A percentile compares a stretch with the other conserved stretches of the same genome.
Conservation (phyloP, 1,140 invertebrate genomes). For the Procambarus virginalis region DNA sequence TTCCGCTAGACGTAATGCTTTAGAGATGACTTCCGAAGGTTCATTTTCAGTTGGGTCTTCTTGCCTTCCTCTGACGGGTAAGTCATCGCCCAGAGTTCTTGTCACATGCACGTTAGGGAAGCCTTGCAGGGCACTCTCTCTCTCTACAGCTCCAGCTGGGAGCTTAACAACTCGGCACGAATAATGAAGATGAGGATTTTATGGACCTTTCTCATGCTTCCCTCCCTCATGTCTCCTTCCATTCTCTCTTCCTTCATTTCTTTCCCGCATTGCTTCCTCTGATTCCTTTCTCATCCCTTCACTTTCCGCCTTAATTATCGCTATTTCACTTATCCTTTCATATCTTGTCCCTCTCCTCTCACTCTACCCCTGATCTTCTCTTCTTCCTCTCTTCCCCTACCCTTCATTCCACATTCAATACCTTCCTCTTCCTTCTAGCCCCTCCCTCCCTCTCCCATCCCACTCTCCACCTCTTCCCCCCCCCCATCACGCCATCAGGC, state of each 20-base stretch:
- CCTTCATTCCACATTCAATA: neutral
- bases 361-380: no score
- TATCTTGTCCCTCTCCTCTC: neutral
- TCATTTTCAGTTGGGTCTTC: no score
- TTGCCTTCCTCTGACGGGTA: no score
- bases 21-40: no score
- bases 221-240: neutral
- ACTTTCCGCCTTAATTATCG: neutral
- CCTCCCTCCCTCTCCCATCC: neutral
- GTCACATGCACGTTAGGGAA: no score
- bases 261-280: neutral
- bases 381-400: slow-evolving; percentile 1
- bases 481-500: slow-evolving; percentile 21
- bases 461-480: neutral
- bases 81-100: no score
- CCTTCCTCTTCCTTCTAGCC: neutral
- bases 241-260: neutral
- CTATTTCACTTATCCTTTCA: neutral
- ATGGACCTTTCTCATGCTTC: neutral
- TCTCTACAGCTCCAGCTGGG: no score
- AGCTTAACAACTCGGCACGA: no score
- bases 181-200: no score
- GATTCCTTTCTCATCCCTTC: neutral
- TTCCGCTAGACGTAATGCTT: no score
- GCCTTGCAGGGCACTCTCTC: no score